phyloP scores from a whole-genome alignment of 1,140 invertebrate species.

The Adelges cooleyi region DNA sequence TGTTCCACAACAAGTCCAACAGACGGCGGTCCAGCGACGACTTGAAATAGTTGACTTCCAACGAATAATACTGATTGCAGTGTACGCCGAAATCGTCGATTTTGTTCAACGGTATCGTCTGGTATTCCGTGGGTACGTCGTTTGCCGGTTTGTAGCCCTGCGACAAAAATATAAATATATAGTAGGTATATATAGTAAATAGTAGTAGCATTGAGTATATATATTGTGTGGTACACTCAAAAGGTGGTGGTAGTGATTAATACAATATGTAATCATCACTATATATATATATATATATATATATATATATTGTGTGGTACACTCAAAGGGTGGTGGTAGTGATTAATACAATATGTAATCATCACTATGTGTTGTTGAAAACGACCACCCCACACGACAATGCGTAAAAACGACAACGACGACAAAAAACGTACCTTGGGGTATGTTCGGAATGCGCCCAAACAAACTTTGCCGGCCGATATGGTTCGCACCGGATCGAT shows the following conservation, averaged over 20 bases:
- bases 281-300: too few relatives aligned
- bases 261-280: too few relatives aligned
- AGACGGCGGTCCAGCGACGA: constrained; percentile 83
- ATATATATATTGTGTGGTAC: too few relatives aligned
- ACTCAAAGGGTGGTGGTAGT: too few relatives aligned
- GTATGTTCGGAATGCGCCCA: constrained; percentile 97
- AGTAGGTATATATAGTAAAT: not conserved
- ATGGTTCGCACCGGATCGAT: constrained; percentile 98
- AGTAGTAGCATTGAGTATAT: constrained; percentile 33
- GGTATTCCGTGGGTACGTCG: constrained; percentile 96
- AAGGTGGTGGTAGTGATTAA: too few relatives aligned
- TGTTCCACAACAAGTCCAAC: constrained; percentile 95
- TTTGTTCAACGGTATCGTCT: constrained; percentile 98
- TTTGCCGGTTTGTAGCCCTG: constrained; percentile 96
- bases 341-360: too few relatives aligned
- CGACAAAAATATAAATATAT: constrained; percentile 34
- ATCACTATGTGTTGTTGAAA: too few relatives aligned
- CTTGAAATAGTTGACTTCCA: constrained; percentile 98
- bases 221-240: too few relatives aligned
- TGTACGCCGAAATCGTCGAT: constrained; percentile 99
- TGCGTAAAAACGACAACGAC: too few relatives aligned
- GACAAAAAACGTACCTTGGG: constrained; percentile 85
- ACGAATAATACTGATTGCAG: constrained; percentile 96
- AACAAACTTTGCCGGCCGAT: constrained; percentile 97
- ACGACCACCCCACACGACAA: too few relatives aligned